Conservation (phyloP, 2,888 invertebrate species). For the Petrolisthes manimaculis region DNA sequence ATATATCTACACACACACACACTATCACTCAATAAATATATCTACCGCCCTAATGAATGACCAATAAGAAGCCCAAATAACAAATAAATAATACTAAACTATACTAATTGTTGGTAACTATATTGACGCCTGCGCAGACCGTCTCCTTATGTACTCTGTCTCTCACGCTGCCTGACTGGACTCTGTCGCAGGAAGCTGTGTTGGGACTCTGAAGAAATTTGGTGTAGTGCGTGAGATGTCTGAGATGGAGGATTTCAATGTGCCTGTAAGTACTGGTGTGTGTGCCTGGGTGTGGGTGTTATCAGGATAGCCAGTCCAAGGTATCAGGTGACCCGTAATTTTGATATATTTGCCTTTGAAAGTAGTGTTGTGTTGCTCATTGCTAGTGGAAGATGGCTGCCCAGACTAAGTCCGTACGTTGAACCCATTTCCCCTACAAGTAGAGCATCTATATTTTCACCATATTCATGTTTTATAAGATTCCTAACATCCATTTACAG, state of each 20-base stretch:
- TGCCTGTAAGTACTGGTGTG: conserved; percentile 32
- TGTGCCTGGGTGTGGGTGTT: background rate
- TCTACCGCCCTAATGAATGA: too few relatives aligned
- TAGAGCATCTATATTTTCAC: conserved; percentile 25
- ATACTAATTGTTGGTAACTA: background rate
- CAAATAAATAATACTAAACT: background rate
- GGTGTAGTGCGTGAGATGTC: conserved; percentile 19
- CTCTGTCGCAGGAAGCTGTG: conserved; percentile 3
- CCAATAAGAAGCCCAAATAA: too few relatives aligned
- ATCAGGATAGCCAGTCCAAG: background rate
- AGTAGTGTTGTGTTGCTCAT: conserved; percentile 8
- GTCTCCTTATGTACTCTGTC: conserved; percentile 39
- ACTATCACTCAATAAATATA: too few relatives aligned
- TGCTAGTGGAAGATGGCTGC: conserved; percentile 40
- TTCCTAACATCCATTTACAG: background rate
- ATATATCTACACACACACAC: too few relatives aligned
- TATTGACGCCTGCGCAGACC: conserved; percentile 34
- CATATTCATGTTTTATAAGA: background rate
- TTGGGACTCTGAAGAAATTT: conserved; percentile 33
- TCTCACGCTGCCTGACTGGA: conserved; percentile 37
- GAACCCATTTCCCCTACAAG: conserved; percentile 44
- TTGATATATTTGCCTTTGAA: background rate
- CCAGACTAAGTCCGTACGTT: conserved; percentile 52
- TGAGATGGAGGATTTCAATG: conserved; percentile 33
- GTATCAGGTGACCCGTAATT: background rate